Evolutionary conservation across 2,888 invertebrate species (phyloP).

Genomic region (Dryobotodes eremita): DNA sequence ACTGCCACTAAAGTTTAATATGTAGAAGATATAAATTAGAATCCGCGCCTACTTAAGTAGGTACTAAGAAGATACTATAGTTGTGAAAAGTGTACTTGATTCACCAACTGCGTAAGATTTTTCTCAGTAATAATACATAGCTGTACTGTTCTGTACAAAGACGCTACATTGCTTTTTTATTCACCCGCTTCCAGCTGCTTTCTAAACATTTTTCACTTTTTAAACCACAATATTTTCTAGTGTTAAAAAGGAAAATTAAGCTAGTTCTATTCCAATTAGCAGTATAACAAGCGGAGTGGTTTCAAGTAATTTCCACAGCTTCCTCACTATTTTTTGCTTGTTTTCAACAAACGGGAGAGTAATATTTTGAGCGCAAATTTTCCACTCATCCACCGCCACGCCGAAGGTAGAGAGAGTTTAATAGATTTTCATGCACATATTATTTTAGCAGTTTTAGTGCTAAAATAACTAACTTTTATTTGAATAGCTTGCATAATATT

Average conservation of each 20-base stretch:
- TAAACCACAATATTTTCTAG: conserved; percentile 28
- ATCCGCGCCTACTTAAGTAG: background rate
- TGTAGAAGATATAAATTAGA: conserved; percentile 3
- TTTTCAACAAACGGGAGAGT: conserved; percentile 37
- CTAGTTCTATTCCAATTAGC: conserved; percentile 52
- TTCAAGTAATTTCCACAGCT: conserved; percentile 46
- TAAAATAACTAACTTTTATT: conserved; percentile 4
- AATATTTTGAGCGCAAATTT: conserved; percentile 47
- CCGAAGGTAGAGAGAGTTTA: conserved; percentile 30
- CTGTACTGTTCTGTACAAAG: conserved; percentile 10
- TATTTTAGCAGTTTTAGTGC: conserved; percentile 13
- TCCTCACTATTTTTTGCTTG: conserved; percentile 44
- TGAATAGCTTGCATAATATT: background rate
- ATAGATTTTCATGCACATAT: conserved; percentile 35
- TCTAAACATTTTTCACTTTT: conserved; percentile 31
- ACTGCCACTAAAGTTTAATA: background rate
- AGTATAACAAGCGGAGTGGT: conserved; percentile 41
- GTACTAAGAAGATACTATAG: background rate
- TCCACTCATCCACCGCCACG: conserved; percentile 3
- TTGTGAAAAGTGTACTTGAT: conserved; percentile 2
- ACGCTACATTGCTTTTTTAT: conserved; percentile 32
- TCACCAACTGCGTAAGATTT: background rate
- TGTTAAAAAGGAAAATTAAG: conserved; percentile 38
- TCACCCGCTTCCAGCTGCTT: conserved; percentile 24
- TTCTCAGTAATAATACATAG: conserved; percentile 12